Evolutionary conservation across 2,797 vertebrate species (phyloP).

Genomic region (Bradypodion pumilum): DNA sequence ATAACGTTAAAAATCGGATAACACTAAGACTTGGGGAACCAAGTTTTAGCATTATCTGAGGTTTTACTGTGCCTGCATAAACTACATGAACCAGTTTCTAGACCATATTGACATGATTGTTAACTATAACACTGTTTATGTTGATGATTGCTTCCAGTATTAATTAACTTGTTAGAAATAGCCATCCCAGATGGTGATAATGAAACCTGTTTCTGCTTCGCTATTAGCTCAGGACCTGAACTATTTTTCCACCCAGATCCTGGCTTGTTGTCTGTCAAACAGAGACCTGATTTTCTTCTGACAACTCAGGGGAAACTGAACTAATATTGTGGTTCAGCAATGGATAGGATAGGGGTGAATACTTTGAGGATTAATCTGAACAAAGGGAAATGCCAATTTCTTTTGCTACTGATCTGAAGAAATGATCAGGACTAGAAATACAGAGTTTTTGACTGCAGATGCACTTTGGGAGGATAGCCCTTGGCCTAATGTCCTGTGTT

Average conservation of each 20-base stretch:
- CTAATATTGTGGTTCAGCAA: neutral
- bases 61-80: neutral
- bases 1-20: no score
- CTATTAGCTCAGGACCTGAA: neutral
- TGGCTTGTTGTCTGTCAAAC: neutral
- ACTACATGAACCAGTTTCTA: neutral
- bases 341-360: neutral
- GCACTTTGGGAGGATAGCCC: neutral
- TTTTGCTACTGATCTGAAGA: neutral
- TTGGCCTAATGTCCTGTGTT: neutral
- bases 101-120: neutral
- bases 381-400: neutral
- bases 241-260: neutral
- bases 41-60: no score
- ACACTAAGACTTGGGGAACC: no score
- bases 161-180: constrained; percentile 7
- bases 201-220: neutral
- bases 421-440: neutral
- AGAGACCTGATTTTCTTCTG: neutral
- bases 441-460: neutral
- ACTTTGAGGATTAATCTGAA: neutral
- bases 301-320: neutral
- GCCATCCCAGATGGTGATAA: neutral
- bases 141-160: neutral
- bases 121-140: constrained; percentile 28